phyloP scores from a whole-genome alignment of 2,113 vertebrate genomes.

The Phylloscopus trochilus region DNA sequence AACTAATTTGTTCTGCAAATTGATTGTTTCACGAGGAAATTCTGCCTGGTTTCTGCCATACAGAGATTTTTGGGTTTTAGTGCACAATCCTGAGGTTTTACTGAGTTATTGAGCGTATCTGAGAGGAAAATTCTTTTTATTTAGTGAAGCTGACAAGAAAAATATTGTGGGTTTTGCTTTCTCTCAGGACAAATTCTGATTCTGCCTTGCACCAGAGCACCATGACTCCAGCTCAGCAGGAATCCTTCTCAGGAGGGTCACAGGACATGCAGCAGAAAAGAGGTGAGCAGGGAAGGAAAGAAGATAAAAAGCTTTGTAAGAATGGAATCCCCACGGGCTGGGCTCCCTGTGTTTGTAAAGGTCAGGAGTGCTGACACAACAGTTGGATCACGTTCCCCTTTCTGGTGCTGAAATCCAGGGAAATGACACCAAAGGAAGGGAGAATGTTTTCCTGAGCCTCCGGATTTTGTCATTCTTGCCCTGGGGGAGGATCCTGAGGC shows the following conservation, averaged over 20 bases:
- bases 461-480: accelerated
- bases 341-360: background rate
- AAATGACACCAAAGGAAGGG: accelerated
- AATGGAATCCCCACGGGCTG: accelerated
- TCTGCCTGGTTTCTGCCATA: background rate
- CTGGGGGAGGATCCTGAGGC: background rate
- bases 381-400: accelerated
- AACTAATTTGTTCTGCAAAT: background rate
- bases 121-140: background rate
- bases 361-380: accelerated
- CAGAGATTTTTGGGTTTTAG: background rate
- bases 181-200: constrained; percentile 93
- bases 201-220: constrained; percentile 97
- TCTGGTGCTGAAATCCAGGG: background rate
- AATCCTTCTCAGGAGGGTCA: constrained; percentile 85
- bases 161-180: background rate
- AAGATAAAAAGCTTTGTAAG: accelerated
- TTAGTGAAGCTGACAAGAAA: background rate
- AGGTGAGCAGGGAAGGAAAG: constrained; percentile 69
- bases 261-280: constrained; percentile 93
- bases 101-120: background rate
- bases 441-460: background rate
- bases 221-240: constrained; percentile 87
- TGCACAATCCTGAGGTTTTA: background rate
- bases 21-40: background rate